These are phyloP conservation scores for Liparis tanakae DNA, from an alignment of 2,797 vertebrate genomes.

Conservation along the genomic window DNA sequence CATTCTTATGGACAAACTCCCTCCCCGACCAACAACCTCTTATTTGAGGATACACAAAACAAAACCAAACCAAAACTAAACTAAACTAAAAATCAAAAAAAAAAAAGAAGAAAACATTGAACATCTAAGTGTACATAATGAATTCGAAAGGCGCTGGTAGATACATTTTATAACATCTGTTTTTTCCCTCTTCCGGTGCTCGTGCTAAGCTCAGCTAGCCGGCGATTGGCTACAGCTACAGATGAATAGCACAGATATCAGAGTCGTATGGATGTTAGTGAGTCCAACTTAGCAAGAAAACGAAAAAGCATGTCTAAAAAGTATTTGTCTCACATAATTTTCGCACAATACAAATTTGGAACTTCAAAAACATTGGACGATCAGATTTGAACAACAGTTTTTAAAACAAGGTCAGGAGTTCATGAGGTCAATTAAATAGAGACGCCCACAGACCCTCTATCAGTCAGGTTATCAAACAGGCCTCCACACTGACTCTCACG, in stretches of 20 bases:
- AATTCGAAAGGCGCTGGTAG: neutral
- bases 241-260: neutral
- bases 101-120: too few species aligned
- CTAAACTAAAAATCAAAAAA: too few species aligned
- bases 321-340: neutral
- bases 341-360: neutral
- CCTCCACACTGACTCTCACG: constrained; percentile 1
- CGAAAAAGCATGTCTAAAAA: too few species aligned
- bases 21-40: too few species aligned
- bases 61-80: too few species aligned
- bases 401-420: constrained; percentile 3
- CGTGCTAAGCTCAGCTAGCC: neutral
- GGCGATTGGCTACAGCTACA: neutral
- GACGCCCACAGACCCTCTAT: neutral
- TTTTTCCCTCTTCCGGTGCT: neutral
- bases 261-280: too few species aligned
- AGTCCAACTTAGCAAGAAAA: too few species aligned
- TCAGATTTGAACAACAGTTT: neutral
- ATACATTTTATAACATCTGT: neutral
- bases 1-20: too few species aligned
- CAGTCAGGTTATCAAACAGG: neutral
- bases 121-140: neutral
- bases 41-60: too few species aligned
- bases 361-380: neutral
- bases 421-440: neutral